Percentiles rank a stretch among this genome's conserved stretches.
Conservation (phyloP, 1,140 invertebrate species). For the Panagrolaimus sp. region DNA sequence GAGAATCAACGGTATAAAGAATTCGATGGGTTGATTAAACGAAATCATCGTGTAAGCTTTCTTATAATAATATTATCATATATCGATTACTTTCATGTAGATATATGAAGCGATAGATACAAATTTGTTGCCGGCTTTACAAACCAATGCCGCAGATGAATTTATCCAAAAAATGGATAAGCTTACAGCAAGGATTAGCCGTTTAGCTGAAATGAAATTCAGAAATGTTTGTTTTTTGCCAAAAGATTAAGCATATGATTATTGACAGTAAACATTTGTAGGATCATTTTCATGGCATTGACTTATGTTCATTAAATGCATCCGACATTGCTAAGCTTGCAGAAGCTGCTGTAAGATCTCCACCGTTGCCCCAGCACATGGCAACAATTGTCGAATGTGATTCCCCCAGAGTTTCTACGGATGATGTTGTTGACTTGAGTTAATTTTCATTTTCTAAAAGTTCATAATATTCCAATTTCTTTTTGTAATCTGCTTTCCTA, state of each 20-base stretch:
- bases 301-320: constrained; percentile 3
- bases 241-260: too few species aligned
- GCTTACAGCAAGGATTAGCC: constrained; percentile 10
- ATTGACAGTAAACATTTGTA: not conserved
- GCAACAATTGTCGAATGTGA: constrained; percentile 13
- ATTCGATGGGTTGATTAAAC: constrained; percentile 25
- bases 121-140: constrained; percentile 6
- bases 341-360: constrained; percentile 13
- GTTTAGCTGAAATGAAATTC: constrained; percentile 5
- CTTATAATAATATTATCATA: too few species aligned
- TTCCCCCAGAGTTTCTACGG: not conserved
- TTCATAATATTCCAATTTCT: too few species aligned
- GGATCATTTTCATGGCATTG: constrained; percentile 13
- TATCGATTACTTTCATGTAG: not conserved
- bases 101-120: constrained; percentile 29
- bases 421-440: not conserved
- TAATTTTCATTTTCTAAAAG: not conserved
- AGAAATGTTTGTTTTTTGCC: constrained; percentile 9
- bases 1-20: constrained; percentile 24
- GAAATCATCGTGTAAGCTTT: constrained; percentile 28
- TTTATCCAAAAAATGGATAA: constrained; percentile 15
- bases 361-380: not conserved
- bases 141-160: not conserved
- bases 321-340: constrained; percentile 19
- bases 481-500: too few species aligned